phyloP scores from a whole-genome alignment of 2,888 invertebrate species.

The Atrina japonica region DNA sequence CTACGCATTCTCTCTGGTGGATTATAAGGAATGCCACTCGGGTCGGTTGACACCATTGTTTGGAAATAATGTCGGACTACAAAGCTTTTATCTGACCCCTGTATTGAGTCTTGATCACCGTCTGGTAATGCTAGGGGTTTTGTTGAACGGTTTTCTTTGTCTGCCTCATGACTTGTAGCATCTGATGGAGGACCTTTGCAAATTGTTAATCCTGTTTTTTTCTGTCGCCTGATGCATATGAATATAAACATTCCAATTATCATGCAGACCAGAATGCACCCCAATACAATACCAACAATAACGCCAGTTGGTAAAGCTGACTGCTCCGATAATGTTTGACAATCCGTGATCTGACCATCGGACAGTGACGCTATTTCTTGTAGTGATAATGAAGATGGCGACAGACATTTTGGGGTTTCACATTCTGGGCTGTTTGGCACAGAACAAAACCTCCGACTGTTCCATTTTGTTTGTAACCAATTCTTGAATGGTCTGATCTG shows the following conservation, averaged over 20 bases:
- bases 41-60: slow-evolving; percentile 55
- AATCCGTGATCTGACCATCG: slow-evolving; percentile 49
- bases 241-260: slow-evolving; percentile 55
- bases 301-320: slow-evolving; percentile 33
- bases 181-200: slow-evolving; percentile 26
- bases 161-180: slow-evolving; percentile 53
- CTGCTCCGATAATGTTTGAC: slow-evolving; percentile 30
- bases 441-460: slow-evolving; percentile 2
- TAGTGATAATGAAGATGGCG: slow-evolving; percentile 50
- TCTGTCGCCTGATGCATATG: slow-evolving; percentile 58
- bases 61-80: slow-evolving; percentile 72
- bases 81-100: slow-evolving; percentile 71
- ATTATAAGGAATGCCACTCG: slow-evolving; percentile 26
- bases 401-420: slow-evolving; percentile 53
- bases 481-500: slow-evolving; percentile 61
- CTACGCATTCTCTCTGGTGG: slow-evolving; percentile 30
- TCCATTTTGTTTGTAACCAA: slow-evolving; percentile 56
- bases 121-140: slow-evolving; percentile 42
- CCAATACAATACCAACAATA: slow-evolving; percentile 45
- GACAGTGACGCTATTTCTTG: slow-evolving; percentile 49
- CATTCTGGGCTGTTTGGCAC: slow-evolving; percentile 43
- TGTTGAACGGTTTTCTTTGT: slow-evolving; percentile 23
- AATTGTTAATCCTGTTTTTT: slow-evolving; percentile 38
- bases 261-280: slow-evolving; percentile 54
- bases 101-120: slow-evolving; percentile 64